These are phyloP conservation scores for Bubo scandiacus DNA, from an alignment of 2,113 vertebrate genomes.

Conservation along the genomic window DNA sequence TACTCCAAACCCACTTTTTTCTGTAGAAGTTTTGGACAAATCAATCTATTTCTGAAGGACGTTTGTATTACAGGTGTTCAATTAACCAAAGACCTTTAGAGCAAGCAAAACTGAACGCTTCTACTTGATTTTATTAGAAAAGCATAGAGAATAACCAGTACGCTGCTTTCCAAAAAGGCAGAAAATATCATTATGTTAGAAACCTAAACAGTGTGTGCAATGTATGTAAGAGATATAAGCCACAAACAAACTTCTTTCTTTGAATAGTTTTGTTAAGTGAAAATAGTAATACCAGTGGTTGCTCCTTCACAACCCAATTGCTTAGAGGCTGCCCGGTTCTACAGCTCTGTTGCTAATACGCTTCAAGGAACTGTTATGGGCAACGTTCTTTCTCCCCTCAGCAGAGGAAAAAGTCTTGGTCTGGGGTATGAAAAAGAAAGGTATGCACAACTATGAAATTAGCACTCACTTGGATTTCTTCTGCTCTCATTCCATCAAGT, in stretches of 20 bases:
- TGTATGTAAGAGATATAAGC: not conserved
- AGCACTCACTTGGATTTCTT: slow-evolving; percentile 85
- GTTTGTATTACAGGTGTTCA: not conserved
- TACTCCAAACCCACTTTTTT: not conserved
- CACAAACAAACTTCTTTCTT: not conserved
- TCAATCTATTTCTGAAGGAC: not conserved
- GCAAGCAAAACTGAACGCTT: not conserved
- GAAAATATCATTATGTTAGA: not conserved
- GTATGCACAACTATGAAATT: not conserved
- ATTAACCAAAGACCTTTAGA: not conserved
- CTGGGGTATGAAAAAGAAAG: not conserved
- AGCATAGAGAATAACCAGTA: not conserved
- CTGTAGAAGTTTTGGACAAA: not conserved
- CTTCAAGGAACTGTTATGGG: not conserved
- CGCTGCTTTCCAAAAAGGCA: not conserved
- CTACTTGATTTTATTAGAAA: not conserved
- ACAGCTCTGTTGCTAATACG: not conserved
- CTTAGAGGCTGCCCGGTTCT: not conserved
- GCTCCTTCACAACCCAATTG: not conserved
- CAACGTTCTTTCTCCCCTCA: not conserved
- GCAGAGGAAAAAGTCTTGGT: not conserved
- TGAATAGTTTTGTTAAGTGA: not conserved
- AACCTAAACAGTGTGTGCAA: not conserved
- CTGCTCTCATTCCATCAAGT: slow-evolving; percentile 93
- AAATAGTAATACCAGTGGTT: not conserved